Evolutionary conservation across 1,140 invertebrate species (phyloP).

Genomic region (Magallana ariakensis): DNA sequence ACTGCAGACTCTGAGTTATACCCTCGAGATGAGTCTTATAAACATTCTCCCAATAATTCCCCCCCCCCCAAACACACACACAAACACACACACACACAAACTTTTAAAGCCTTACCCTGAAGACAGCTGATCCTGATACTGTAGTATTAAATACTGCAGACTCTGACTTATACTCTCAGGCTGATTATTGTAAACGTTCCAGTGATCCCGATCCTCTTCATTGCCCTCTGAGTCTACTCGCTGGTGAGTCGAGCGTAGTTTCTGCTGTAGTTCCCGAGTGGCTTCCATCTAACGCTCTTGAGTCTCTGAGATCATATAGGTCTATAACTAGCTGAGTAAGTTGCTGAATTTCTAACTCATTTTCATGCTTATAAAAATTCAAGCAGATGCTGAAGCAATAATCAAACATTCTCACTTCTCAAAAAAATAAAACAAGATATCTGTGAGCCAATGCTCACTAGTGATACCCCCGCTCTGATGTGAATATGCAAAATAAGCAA

Average conservation of each 20-base stretch:
- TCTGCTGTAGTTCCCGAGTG: constrained; percentile 60
- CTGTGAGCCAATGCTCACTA: too few relatives aligned
- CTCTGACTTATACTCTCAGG: constrained; percentile 69
- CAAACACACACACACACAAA: too few relatives aligned
- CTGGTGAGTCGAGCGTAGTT: constrained; percentile 48
- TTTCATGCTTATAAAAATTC: constrained; percentile 63
- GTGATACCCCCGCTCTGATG: too few relatives aligned
- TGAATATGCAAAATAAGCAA: too few relatives aligned
- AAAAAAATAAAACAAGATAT: too few relatives aligned
- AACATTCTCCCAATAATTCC: background rate
- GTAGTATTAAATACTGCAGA: constrained; percentile 65
- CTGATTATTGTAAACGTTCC: constrained; percentile 65
- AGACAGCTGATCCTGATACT: constrained; percentile 62
- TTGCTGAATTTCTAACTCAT: constrained; percentile 69
- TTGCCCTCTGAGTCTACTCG: constrained; percentile 4
- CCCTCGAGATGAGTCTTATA: too few relatives aligned
- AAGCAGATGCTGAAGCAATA: too few relatives aligned
- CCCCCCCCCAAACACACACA: too few relatives aligned
- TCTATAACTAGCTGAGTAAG: constrained; percentile 61
- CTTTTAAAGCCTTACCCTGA: constrained; percentile 40
- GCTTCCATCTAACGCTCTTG: constrained; percentile 66
- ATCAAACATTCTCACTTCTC: too few relatives aligned
- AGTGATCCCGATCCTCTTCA: constrained; percentile 35
- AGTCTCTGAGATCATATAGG: constrained; percentile 64
- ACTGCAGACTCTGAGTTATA: constrained; percentile 66